Evolutionary conservation across 2,797 vertebrate species (phyloP).

Genomic region (Schizothorax lantsangensis): DNA sequence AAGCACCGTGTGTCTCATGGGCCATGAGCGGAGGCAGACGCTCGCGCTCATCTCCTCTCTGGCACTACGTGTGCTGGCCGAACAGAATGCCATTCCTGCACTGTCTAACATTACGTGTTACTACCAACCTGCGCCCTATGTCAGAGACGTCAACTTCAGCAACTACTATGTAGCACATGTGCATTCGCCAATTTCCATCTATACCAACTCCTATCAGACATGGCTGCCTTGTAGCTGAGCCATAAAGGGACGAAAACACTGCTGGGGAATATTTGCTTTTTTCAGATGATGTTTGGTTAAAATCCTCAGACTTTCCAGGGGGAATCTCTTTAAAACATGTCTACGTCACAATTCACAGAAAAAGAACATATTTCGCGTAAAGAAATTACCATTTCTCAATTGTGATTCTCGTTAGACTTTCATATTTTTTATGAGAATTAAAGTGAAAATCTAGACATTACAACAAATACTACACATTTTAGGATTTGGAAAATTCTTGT

Average conservation of each 20-base stretch:
- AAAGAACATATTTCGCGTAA: not conserved
- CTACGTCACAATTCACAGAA: not conserved
- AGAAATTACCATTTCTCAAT: not conserved
- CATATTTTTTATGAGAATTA: not conserved
- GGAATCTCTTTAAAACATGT: not conserved
- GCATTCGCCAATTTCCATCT: constrained; percentile 82
- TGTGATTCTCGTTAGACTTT: not conserved
- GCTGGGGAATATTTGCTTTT: not conserved
- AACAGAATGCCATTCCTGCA: constrained; percentile 90
- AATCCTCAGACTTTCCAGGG: not conserved
- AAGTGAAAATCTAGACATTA: not conserved
- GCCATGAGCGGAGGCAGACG: constrained; percentile 93
- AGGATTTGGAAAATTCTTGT: not conserved
- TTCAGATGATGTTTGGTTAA: not conserved
- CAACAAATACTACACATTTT: not conserved
- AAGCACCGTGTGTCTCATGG: constrained; percentile 98
- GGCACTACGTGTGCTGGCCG: constrained; percentile 87
- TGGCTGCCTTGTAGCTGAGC: constrained; percentile 87
- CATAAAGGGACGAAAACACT: not conserved
- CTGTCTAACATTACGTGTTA: constrained; percentile 91
- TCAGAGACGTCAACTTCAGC: constrained; percentile 87
- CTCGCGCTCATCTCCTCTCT: constrained; percentile 92
- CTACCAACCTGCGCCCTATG: constrained; percentile 90
- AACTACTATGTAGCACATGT: constrained; percentile 93
- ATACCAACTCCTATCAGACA: constrained; percentile 83